Percentiles rank a stretch among this genome's conserved stretches.
phyloP scores from a whole-genome alignment of 2,113 vertebrate species.

The Psittacula cyanocephala region DNA sequence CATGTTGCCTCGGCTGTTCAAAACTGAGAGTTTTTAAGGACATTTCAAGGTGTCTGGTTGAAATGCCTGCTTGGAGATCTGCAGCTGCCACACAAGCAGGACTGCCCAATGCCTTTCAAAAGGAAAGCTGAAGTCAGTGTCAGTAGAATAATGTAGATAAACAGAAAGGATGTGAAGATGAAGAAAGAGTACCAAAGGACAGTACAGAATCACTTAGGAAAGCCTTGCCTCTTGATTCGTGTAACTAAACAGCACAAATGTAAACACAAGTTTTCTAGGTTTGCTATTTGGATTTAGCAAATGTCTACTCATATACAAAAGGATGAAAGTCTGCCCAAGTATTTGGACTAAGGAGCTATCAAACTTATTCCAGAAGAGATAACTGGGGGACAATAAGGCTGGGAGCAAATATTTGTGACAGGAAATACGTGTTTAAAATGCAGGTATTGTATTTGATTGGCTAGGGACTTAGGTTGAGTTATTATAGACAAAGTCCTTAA shows the following conservation, averaged over 20 bases:
- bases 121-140: not conserved
- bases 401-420: not conserved
- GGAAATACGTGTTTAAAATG: not conserved
- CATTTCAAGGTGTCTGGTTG: not conserved
- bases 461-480: not conserved
- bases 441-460: slow-evolving; percentile 10
- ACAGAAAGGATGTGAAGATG: not conserved
- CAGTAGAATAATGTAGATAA: not conserved
- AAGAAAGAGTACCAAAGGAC: not conserved
- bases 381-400: not conserved
- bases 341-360: not conserved
- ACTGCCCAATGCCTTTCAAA: not conserved
- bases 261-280: not conserved
- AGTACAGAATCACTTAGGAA: not conserved
- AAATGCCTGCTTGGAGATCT: not conserved
- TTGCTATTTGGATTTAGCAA: not conserved
- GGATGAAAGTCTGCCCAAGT: not conserved
- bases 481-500: not conserved
- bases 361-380: not conserved
- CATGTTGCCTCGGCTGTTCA: not conserved
- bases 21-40: not conserved
- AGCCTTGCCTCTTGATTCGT: not conserved
- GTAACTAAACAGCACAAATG: not conserved
- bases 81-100: not conserved
- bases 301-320: not conserved